Percentiles rank a stretch among this genome's conserved stretches.
phyloP scores from a whole-genome alignment of 2,113 vertebrate genomes.

The Machaerirhynchus nigripectus region DNA sequence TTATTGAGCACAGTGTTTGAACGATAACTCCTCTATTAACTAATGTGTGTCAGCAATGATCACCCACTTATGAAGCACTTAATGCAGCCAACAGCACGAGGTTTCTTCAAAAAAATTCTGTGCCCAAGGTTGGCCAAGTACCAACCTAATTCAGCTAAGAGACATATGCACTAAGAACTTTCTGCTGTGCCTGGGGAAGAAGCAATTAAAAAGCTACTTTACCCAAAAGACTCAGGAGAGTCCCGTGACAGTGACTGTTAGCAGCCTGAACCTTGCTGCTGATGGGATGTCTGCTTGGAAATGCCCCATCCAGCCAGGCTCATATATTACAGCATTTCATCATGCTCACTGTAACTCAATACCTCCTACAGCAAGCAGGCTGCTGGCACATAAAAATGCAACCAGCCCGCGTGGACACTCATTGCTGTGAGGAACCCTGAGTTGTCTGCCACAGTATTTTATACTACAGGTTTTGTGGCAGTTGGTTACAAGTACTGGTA shows the following conservation, averaged over 20 bases:
- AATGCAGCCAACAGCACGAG: not conserved
- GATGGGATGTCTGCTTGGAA: not conserved
- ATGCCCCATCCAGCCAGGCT: not conserved
- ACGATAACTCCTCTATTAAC: not conserved
- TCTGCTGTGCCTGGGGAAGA: not conserved
- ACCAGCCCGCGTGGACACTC: not conserved
- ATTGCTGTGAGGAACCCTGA: not conserved
- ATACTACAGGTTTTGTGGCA: not conserved
- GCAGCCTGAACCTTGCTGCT: not conserved
- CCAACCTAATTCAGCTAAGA: not conserved
- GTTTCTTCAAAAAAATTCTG: not conserved
- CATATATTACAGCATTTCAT: not conserved
- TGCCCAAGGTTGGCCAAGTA: not conserved
- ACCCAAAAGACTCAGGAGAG: not conserved
- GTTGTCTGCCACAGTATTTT: not conserved
- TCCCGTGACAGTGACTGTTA: not conserved
- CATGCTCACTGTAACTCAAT: conserved; percentile 2
- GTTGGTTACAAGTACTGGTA: not conserved
- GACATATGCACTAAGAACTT: not conserved
- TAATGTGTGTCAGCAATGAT: not conserved
- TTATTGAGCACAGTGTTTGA: not conserved
- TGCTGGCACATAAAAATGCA: not conserved
- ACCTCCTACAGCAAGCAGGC: not conserved
- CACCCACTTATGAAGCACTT: not conserved
- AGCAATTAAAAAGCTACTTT: not conserved